Evolutionary conservation across 2,113 vertebrate species (phyloP), one percentile per base, ranked within the genome.

Genomic region (Ceyx margarethae): DNA sequence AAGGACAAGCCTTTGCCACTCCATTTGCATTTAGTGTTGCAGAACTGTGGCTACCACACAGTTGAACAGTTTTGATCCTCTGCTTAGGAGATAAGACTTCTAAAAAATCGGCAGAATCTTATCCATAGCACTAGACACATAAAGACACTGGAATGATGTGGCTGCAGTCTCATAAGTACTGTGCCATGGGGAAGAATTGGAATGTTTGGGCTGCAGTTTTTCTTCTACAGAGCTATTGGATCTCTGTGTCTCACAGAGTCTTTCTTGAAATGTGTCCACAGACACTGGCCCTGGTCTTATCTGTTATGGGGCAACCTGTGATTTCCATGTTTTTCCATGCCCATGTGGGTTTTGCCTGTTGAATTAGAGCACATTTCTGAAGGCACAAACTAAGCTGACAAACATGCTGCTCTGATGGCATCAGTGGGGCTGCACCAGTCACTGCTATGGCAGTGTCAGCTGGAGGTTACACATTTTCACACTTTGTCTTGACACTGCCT

Each of bases 281-380:
- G 58, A 48, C 31, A 45, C 6, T 29, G 26, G 19, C 35, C 29
- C 31, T 46, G 61, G 21, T 45, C 50, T 82, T 73, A 19, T 1
- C n/a, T 84, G 2, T 68, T 67, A 28, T 6, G 50, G 50, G 62
- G 19, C 2, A 42, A 37, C 25, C 54, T 67, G 20, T 0, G 0
- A 50, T 74, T 76, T 58, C 15, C 20, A 5, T 62, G 26, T 51
- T 87, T 92, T 82, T 71, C 54, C 15, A 31, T 54, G 45, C 23
- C 29, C 10, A n/a, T 68, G 43, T 22, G 53, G 9, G 6, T 75
- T 88, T 78, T 72, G 22, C 46, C 64, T 71, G 29, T 80, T 82
- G 42, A 46, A 57, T 82, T 87, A 58, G 33, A 57, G 35, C 23
- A 57, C 42, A 23, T 29, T 80, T 76, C 58, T 73, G 81, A 87